Base-by-base conservation (phyloP, 1,140 invertebrate genomes). In the Drosophila pruinosa region DNA sequence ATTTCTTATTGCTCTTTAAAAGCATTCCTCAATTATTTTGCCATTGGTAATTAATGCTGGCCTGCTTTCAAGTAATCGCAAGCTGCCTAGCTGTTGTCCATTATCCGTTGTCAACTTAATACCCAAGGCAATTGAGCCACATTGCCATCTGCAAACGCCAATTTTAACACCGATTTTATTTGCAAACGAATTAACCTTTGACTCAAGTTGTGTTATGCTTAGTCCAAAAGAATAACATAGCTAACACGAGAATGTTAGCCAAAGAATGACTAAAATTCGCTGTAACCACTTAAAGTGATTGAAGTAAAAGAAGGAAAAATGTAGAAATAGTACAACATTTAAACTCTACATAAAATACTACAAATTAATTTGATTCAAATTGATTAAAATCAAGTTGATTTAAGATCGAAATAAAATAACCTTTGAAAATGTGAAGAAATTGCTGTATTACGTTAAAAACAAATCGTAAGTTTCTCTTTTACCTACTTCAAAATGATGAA, bases 31-130 rank as follows among this genome's bases (percentile, higher is more conserved):
- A 81, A 77, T 81, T 82, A 82, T 77, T 82, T 82, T 57, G 69
- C 78, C 69, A 74, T 81, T 78, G 78, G 78, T 80, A 81, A 81
- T 82, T 81, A 81, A 74, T 82, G 61, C 36, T 63, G 52, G 26
- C 1, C 36, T 38, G 50, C 45, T 43, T 50, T 52, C 14, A 2
- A 15, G 43, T 36, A 54, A 54, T n/a, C n/a, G n/a, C n/a, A n/a
- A n/a, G n/a, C n/a, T 63, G 48, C 61, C 28, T 56, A 28, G 17
- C 31, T 39, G 43, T 43, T 45, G 12, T 58, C 4, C 5, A n/a
- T n/a, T n/a, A n/a, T n/a, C n/a, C 6, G 26, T 19, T 26, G 17
- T n/a, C 21, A 7, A n/a, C 28, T 62, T 12, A 39, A 79, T 39
- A 12, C 10, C 24, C 19, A 54, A 75, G 71, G 72, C 65, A 36